These are phyloP conservation scores for Drosophila hawaiiensis DNA, from an alignment of 2,888 invertebrate species.

Conservation along the genomic window DNA sequence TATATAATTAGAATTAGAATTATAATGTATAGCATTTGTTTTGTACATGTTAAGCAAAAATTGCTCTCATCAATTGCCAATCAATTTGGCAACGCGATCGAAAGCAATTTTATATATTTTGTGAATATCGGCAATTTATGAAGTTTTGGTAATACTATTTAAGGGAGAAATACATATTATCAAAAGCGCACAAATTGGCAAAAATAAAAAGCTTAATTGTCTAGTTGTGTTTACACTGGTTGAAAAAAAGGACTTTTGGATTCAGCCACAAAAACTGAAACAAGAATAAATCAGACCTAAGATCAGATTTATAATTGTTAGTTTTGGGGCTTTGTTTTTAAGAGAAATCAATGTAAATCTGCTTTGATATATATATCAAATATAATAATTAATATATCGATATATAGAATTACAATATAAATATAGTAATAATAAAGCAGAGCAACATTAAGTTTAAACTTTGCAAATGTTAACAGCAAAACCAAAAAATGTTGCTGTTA, in stretches of 20 bases:
- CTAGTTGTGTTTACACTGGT: slow-evolving; percentile 61
- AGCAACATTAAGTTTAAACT: slow-evolving; percentile 36
- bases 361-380: slow-evolving; percentile 25
- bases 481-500: slow-evolving; percentile 15
- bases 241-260: slow-evolving; percentile 28
- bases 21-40: slow-evolving; percentile 65
- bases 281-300: slow-evolving; percentile 31
- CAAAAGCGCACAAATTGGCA: slow-evolving; percentile 61
- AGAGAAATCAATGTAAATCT: slow-evolving; percentile 43
- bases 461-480: slow-evolving; percentile 43
- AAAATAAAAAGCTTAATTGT: slow-evolving; percentile 22
- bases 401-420: slow-evolving; percentile 11
- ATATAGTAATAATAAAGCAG: slow-evolving; percentile 20
- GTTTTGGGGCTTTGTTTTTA: slow-evolving; percentile 34
- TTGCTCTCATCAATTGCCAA: slow-evolving; percentile 57
- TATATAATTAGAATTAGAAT: slow-evolving; percentile 4
- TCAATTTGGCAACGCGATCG: slow-evolving; percentile 54
- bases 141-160: slow-evolving; percentile 39
- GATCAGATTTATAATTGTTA: slow-evolving; percentile 22
- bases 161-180: slow-evolving; percentile 10
- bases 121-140: slow-evolving; percentile 45
- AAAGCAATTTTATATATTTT: slow-evolving; percentile 45
- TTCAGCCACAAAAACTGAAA: slow-evolving; percentile 48
- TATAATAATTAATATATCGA: background rate
- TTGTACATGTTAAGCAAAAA: slow-evolving; percentile 74